Evolutionary conservation across 2,113 vertebrate genomes (phyloP), one percentile per base, ranked within the genome.

Genomic region (Girardinichthys multiradiatus): DNA sequence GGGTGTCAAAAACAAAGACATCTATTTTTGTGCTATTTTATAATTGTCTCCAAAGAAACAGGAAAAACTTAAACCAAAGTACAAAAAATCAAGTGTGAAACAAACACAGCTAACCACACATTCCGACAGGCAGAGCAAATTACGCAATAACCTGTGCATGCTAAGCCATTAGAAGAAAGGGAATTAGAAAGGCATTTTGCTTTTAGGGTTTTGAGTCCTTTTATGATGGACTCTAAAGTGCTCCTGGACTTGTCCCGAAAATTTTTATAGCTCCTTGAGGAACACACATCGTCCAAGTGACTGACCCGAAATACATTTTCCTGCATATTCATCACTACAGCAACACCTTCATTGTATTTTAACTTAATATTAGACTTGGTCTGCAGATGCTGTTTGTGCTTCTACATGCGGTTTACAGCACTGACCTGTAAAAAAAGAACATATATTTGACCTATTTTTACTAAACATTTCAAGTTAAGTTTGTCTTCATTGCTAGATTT

Each of bases 41-140:
- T 54, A 88, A 75, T 45, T 75, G 79, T 51, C 28, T 69, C 57
- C 39, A 29, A 37, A 64, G 59, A 66, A 76, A 59, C 67, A 81
- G 57, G 42, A 68, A 31, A 30, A 57, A 70, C 39, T n/a, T 17
- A 58, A 17, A 64, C 13, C 19, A 69, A 58, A 61, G 59, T 2
- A 57, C 31, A 54, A 45, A 59, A 74, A 67, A 65, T n/a, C 28
- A 60, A 35, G 30, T 27, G 27, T 68, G 57, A 68, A 68, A 45
- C 28, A 68, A 68, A 45, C 28, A 37, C 19, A 35, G 65, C 77
- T 48, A 54, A 59, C 15, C 61, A 31, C 63, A 61, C n/a, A 70
- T 27, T 64, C 27, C n/a, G 57, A 63, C 42, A 30, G 10, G 7
- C 54, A 62, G 17, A 42, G 10, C 3, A n/a, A 81, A 78, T 78